These are phyloP conservation scores for Phasia obesa DNA, from an alignment of 2,888 invertebrate genomes.

Conservation along the genomic window DNA sequence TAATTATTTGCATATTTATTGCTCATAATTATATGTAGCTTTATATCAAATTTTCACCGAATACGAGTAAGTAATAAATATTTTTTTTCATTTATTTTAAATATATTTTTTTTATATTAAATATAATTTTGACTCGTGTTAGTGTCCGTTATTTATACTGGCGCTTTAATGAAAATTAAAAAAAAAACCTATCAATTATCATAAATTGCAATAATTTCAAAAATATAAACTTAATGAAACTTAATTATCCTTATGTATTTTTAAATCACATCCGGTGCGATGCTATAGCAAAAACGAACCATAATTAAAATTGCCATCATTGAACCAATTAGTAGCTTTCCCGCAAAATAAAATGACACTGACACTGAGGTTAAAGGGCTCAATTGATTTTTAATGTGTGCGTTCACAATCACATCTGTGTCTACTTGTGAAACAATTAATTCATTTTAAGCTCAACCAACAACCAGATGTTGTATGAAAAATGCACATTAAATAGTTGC, in stretches of 20 bases:
- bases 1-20: slow-evolving; percentile 25
- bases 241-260: not conserved
- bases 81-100: not conserved
- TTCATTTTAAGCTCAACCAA: too few relatives aligned
- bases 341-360: too few relatives aligned
- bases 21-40: slow-evolving; percentile 24
- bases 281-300: not conserved
- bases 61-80: slow-evolving; percentile 19
- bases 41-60: slow-evolving; percentile 44
- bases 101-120: not conserved
- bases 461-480: not conserved
- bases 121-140: not conserved
- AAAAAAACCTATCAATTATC: not conserved
- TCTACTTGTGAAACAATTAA: too few relatives aligned
- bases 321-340: too few relatives aligned
- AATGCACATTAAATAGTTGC: too few relatives aligned
- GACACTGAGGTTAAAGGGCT: not conserved
- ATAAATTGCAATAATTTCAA: not conserved
- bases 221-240: not conserved
- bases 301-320: too few relatives aligned
- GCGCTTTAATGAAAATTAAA: too few relatives aligned
- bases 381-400: not conserved
- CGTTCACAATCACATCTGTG: too few relatives aligned
- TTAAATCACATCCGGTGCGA: not conserved
- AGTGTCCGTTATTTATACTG: not conserved